A percentile compares a stretch with the other conserved stretches of the same genome.
Evolutionary conservation across 2,888 invertebrate genomes (phyloP).

Genomic region (Drosophila acutilabella): DNA sequence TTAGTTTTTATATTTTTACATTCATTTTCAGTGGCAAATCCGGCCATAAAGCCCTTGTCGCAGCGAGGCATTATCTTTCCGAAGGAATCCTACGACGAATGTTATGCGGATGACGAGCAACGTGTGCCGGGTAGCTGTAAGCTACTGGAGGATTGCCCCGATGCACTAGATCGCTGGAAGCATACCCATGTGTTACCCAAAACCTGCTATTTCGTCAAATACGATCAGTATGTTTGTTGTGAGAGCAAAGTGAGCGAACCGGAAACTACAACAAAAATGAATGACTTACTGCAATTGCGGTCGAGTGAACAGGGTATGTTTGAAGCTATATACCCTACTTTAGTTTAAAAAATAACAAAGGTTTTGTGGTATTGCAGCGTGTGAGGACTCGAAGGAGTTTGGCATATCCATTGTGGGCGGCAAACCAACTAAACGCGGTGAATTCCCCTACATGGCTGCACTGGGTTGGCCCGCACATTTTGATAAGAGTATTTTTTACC

Average conservation of each 20-base stretch:
- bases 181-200: conserved; percentile 62
- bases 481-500: conserved; percentile 57
- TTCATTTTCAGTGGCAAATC: conserved; percentile 39
- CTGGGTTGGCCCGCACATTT: conserved; percentile 70
- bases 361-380: conserved; percentile 24
- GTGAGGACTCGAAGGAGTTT: conserved; percentile 24
- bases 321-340: not conserved
- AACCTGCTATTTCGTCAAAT: conserved; percentile 80
- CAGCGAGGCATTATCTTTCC: conserved; percentile 73
- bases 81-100: conserved; percentile 65
- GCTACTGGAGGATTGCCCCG: conserved; percentile 66
- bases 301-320: conserved; percentile 66
- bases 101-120: conserved; percentile 58
- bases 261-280: not conserved
- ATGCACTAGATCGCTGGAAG: conserved; percentile 67
- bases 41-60: conserved; percentile 60
- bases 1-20: not conserved
- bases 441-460: conserved; percentile 71
- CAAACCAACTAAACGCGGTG: conserved; percentile 33
- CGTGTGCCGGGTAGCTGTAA: conserved; percentile 63
- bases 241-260: conserved; percentile 8
- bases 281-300: conserved; percentile 20
- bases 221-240: conserved; percentile 79
- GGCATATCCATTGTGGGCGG: conserved; percentile 32
- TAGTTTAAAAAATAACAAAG: not conserved